Conservation (phyloP, 2,113 vertebrate species). For the Malaclemys terrapin region DNA sequence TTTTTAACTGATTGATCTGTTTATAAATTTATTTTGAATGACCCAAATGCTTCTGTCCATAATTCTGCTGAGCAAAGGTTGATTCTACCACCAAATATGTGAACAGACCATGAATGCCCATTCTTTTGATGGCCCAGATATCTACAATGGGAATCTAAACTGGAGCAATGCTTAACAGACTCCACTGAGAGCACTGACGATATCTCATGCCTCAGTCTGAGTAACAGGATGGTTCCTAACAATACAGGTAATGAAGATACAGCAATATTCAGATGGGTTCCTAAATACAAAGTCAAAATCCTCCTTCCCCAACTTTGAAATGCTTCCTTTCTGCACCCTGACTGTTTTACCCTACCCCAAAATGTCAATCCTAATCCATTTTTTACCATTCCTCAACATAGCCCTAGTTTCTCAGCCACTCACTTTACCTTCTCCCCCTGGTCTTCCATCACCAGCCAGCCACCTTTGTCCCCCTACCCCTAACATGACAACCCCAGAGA, state of each 20-base stretch:
- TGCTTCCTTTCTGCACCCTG: neutral
- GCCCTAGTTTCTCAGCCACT: neutral
- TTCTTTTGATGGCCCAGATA: neutral
- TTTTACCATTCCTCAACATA: neutral
- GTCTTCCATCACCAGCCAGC: rapidly evolving
- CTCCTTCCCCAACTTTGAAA: neutral
- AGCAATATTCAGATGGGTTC: neutral
- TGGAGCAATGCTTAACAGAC: neutral
- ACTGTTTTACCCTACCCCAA: neutral
- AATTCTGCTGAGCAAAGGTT: neutral
- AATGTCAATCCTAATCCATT: neutral
- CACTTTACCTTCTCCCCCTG: neutral
- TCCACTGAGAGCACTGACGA: neutral
- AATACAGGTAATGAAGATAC: neutral
- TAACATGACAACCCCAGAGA: rapidly evolving
- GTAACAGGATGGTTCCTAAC: neutral
- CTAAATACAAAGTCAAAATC: neutral
- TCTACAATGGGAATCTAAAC: neutral
- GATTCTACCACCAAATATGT: neutral
- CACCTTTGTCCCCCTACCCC: neutral
- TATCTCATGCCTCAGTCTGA: neutral
- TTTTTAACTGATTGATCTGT: neutral
- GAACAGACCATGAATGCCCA: neutral
- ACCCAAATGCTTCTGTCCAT: neutral
- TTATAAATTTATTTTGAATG: neutral